phyloP scores from a whole-genome alignment of 1,140 invertebrate species.

The Micrasema minimum region DNA sequence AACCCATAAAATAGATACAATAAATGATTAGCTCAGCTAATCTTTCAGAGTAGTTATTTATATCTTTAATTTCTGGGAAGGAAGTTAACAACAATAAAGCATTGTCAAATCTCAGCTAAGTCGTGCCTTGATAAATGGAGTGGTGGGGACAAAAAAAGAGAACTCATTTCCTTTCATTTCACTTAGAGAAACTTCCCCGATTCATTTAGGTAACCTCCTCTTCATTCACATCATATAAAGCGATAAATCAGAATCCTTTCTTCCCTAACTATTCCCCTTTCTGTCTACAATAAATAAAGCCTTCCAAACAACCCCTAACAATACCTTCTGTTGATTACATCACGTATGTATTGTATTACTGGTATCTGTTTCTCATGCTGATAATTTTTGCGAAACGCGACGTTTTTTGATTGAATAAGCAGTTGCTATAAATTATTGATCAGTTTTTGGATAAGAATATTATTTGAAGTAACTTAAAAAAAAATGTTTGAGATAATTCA shows the following conservation, averaged over 20 bases:
- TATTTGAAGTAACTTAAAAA: too few species aligned
- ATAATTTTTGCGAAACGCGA: slow-evolving; percentile 4
- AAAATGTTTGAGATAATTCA: too few species aligned
- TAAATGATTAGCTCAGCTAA: too few species aligned
- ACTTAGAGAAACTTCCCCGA: slow-evolving; percentile 6
- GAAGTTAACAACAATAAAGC: too few species aligned
- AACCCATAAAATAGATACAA: too few species aligned
- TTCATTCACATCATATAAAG: slow-evolving; percentile 35
- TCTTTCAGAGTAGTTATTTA: too few species aligned
- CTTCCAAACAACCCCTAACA: slow-evolving; percentile 19
- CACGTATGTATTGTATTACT: slow-evolving; percentile 18
- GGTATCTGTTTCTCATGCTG: slow-evolving; percentile 13
- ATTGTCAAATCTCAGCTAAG: slow-evolving; percentile 4
- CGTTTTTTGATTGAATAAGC: too few species aligned
- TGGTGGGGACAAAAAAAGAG: background rate
- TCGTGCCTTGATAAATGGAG: slow-evolving; percentile 13
- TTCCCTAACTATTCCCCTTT: background rate
- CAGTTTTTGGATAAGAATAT: too few species aligned
- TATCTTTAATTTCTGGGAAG: too few species aligned
- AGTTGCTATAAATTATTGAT: too few species aligned
- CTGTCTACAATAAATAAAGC: slow-evolving; percentile 30
- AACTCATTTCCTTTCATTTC: slow-evolving; percentile 17
- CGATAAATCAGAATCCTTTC: slow-evolving; percentile 35
- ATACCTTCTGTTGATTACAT: slow-evolving; percentile 29
- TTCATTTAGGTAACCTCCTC: slow-evolving; percentile 13